Base-by-base conservation (phyloP, 92 coral and sea anemone species). In the Scolanthus callimorphus region DNA sequence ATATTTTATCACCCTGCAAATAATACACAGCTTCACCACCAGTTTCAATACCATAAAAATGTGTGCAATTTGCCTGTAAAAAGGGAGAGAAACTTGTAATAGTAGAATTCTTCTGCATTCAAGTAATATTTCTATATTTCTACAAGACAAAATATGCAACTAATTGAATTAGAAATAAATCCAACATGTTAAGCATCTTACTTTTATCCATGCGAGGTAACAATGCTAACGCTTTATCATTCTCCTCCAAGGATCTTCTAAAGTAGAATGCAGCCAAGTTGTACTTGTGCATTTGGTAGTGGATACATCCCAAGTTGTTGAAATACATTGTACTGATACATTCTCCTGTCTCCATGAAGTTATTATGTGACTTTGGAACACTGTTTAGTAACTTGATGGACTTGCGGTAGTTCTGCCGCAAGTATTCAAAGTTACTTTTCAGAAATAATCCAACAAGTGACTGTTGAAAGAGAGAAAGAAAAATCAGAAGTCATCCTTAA, bases 271-370 rank as follows among this genome's bases (percentile, higher is more conserved):
- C 96, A 3, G 94, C 99, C 29, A 94, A 65, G 73, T 89, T 89
- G 76, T 84, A 94, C 58, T 94, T 94, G 70, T 89, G 94, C 85
- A 94, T 82, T 57, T 94, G 99, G 55, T 67, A 94, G 69, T 94
- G 99, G 57, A 94, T 86, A 62, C 99, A 94, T 22, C 99, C 99
- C 15, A 94, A 77, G 63, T 88, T 79, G 62, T 84, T 94, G 76
- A 67, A 94, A 78, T 94, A 94, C 99, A 94, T 94, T 17, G 99
- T 86, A 65, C 85, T 73, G 1, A 88, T 56, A 15, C 90, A 78
- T 69, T 94, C 94, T 0, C 99, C 99, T 20, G 82, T 72, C 23
- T 80, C 83, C 12, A 54, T 17, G 3, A 84, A 63, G 28, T 72
- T 69, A 23, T 59, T 64, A 11, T 73, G 77, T 50, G 84, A 74